phyloP scores from a whole-genome alignment of 2,797 vertebrate genomes.

The Sylvia borin region DNA sequence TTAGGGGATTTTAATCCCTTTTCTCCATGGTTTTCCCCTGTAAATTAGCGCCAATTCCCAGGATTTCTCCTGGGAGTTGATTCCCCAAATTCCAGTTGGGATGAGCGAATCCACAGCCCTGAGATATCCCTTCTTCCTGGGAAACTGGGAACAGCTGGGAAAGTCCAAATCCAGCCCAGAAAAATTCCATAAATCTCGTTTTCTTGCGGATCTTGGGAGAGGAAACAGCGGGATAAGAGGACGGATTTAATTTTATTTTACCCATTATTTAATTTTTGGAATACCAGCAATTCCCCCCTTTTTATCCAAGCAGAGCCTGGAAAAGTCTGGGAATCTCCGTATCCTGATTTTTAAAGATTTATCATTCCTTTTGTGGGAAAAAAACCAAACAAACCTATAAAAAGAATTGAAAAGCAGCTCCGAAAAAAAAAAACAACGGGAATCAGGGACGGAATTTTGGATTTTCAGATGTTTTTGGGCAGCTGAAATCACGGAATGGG shows the following conservation, averaged over 20 bases:
- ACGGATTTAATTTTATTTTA: background rate
- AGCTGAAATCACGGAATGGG: slow-evolving; percentile 30
- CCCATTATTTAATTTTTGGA: background rate
- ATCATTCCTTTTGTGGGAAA: background rate
- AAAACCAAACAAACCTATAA: background rate
- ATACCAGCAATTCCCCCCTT: background rate
- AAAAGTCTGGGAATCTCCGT: background rate
- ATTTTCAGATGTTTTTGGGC: background rate
- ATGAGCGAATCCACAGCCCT: too few species aligned
- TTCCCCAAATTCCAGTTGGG: too few species aligned
- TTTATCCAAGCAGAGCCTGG: background rate
- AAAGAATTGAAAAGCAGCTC: background rate
- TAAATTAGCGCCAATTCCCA: too few species aligned
- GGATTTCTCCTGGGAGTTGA: too few species aligned
- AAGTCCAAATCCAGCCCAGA: too few species aligned
- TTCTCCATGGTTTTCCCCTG: too few species aligned
- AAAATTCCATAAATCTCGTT: slow-evolving; percentile 14
- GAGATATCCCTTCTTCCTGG: too few species aligned
- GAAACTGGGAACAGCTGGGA: too few species aligned
- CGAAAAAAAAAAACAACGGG: background rate
- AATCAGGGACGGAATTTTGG: background rate
- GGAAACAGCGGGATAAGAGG: background rate
- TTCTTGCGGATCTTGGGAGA: too few species aligned
- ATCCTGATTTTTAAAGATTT: background rate
- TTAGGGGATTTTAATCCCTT: too few species aligned